These are phyloP conservation scores for Alcis repandata DNA, from an alignment of 2,888 invertebrate genomes.

Conservation along the genomic window DNA sequence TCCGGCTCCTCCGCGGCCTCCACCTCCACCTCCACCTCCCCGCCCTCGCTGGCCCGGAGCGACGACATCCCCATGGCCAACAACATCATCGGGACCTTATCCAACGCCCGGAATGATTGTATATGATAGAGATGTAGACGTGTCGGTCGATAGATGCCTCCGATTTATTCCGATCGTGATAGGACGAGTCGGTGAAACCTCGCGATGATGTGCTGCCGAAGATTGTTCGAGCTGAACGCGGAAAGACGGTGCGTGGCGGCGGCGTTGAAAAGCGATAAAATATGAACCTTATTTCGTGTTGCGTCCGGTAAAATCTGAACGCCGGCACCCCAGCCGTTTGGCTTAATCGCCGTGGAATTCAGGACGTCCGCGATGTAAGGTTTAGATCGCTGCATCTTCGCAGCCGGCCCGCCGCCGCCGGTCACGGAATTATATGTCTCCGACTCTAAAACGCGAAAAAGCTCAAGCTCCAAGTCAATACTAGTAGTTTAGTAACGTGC, in stretches of 20 bases:
- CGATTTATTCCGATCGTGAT: conserved; percentile 27
- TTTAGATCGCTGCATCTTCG: no score
- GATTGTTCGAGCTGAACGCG: not conserved
- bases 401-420: no score
- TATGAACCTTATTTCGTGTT: not conserved
- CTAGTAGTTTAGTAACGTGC: not conserved
- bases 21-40: conserved; percentile 39
- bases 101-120: conserved; percentile 58
- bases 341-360: not conserved
- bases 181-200: not conserved
- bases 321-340: not conserved
- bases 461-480: not conserved
- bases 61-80: conserved; percentile 74
- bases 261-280: not conserved
- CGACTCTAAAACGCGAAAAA: no score
- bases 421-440: no score
- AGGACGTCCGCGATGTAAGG: no score
- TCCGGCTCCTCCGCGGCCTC: conserved; percentile 42
- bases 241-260: not conserved
- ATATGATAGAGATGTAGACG: conserved; percentile 29
- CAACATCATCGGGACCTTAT: conserved; percentile 76
- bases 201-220: not conserved
- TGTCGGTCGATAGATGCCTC: not conserved
- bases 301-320: not conserved
- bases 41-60: conserved; percentile 46